A percentile compares a stretch with the other conserved stretches of the same genome.
phyloP scores from a whole-genome alignment of 2,113 vertebrate genomes.

The Empidonax alnorum region DNA sequence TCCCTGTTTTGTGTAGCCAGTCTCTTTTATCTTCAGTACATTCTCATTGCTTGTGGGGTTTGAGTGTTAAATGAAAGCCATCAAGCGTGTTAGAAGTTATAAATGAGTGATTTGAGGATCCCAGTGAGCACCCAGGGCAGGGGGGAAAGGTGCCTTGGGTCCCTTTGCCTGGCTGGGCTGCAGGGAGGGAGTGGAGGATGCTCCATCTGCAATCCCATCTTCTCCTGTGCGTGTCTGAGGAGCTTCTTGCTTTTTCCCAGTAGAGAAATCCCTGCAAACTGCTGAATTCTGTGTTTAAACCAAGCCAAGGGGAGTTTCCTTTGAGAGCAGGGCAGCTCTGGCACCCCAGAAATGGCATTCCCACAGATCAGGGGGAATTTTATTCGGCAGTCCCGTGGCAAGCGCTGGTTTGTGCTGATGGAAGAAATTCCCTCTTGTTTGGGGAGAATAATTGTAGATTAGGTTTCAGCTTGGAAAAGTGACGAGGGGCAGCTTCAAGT shows the following conservation, averaged over 20 bases:
- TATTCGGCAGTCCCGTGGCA: not conserved
- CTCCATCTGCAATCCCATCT: not conserved
- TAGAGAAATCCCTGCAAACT: not conserved
- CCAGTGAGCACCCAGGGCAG: not conserved
- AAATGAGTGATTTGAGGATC: not conserved
- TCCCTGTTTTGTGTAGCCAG: not conserved
- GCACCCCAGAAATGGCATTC: no score
- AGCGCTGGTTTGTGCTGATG: not conserved
- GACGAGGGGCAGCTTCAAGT: not conserved
- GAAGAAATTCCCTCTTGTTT: not conserved
- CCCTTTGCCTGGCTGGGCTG: not conserved
- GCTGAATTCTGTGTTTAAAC: not conserved
- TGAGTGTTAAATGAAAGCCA: not conserved
- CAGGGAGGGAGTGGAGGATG: no score
- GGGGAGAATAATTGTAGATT: not conserved
- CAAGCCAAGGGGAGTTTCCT: not conserved
- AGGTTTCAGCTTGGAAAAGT: not conserved
- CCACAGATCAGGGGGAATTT: not conserved
- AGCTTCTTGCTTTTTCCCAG: not conserved
- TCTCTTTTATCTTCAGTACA: not conserved
- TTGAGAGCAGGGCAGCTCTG: no score
- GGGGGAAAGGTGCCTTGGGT: not conserved
- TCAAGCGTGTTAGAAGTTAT: not conserved
- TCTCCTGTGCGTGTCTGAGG: not conserved
- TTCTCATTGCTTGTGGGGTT: not conserved